These are phyloP conservation scores for Diorhabda elongata DNA, from an alignment of 1,140 invertebrate species.

Conservation along the genomic window DNA sequence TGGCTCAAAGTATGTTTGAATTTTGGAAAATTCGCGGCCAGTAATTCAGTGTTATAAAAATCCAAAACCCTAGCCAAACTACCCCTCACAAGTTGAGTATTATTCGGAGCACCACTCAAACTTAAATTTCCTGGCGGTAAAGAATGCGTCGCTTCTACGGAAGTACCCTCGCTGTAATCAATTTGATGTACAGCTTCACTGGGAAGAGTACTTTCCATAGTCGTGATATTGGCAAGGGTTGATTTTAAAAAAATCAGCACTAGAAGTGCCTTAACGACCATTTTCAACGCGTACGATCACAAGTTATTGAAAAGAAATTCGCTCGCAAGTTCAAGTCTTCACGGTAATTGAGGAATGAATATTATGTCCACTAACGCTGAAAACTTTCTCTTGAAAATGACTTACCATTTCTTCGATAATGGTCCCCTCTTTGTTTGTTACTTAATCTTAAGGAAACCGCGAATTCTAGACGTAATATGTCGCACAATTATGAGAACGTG, in stretches of 20 bases:
- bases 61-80: slow-evolving; percentile 49
- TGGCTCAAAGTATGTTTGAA: slow-evolving; percentile 39
- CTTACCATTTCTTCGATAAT: slow-evolving; percentile 32
- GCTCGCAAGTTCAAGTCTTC: slow-evolving; percentile 15
- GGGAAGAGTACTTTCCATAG: neutral
- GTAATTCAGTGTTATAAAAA: slow-evolving; percentile 48
- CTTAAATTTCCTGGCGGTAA: slow-evolving; percentile 28
- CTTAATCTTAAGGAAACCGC: slow-evolving; percentile 13
- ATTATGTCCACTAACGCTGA: slow-evolving; percentile 4
- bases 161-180: slow-evolving; percentile 29
- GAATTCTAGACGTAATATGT: neutral
- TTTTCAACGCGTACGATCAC: neutral
- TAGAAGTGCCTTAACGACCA: neutral
- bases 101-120: slow-evolving; percentile 27
- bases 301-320: neutral
- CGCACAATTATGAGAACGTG: too few relatives aligned
- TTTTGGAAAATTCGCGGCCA: slow-evolving; percentile 47
- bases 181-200: slow-evolving; percentile 21
- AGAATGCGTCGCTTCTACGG: slow-evolving; percentile 30
- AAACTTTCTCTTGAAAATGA: slow-evolving; percentile 28
- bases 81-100: slow-evolving; percentile 35
- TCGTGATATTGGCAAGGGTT: neutral
- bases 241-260: slow-evolving; percentile 4
- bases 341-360: neutral
- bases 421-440: slow-evolving; percentile 21